Base-by-base conservation (phyloP, 2,113 vertebrate species). In the Atrichornis clamosus region DNA sequence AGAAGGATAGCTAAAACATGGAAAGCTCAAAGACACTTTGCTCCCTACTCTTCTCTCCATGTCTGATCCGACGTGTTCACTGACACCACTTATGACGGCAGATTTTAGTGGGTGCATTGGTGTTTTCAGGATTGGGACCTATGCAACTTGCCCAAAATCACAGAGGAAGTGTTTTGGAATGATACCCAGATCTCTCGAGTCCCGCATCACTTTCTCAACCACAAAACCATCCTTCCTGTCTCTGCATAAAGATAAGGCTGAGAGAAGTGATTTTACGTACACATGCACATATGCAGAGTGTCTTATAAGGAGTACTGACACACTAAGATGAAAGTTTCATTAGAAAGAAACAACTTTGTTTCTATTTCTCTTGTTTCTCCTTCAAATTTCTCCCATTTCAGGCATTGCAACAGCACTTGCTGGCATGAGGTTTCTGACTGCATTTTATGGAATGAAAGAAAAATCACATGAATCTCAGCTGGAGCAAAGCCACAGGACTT, bases 171-270 rank as follows among this genome's bases (percentile, higher is more conserved):
- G 39, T 93, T 75, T 74, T 70, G 93, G 95, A 89, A 96, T 93
- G 60, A 84, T 33, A 92, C 68, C 56, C 77, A 76, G 41, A 65
- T 62, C 44, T 94, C 83, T 87, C 0, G 0, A 90, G 83, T 89
- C 96, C 92, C 26, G 69, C 88, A 94, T 68, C 83, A 68, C 56
- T 84, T 82, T 95, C 72, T 90, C 56, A 94, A 78, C 95, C 90
- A 90, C 93, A 92, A 96, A 96, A 59, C 83, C 95, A 90, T 86
- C 76, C 93, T 96, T 96, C 95, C 95, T 96, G 93, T 96, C 28
- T 86, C 85, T 89, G 52, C 37, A 37, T 56, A 94, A 81, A 96
- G 87, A 91, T 2, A 86, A 72, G 80, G 67, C 50, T 33, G 63
- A 90, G 41, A 84, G 52, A 91, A 80, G 75, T 86, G 85, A 92